Evolutionary conservation across 1,140 invertebrate genomes (phyloP).

Genomic region (Bilobella aurantiaca): DNA sequence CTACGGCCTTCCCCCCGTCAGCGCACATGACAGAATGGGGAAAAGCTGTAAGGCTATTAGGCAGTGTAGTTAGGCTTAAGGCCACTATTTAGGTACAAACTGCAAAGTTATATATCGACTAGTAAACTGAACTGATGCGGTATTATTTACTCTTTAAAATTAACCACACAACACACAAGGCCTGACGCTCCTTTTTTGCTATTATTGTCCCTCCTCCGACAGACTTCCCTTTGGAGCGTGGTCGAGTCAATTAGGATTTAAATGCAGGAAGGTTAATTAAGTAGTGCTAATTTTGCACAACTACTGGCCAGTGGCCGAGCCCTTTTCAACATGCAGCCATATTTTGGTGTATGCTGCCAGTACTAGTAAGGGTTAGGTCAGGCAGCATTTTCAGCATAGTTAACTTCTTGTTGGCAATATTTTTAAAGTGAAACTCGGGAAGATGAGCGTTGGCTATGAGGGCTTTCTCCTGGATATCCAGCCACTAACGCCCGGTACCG

Average conservation of each 20-base stretch:
- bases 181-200: background rate
- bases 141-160: conserved; percentile 5
- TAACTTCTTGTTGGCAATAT: background rate
- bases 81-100: too few relatives aligned
- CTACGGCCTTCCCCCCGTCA: too few relatives aligned
- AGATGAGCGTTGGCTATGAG: conserved; percentile 30
- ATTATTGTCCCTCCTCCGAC: background rate
- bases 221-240: background rate
- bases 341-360: too few relatives aligned
- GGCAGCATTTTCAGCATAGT: background rate
- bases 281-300: background rate
- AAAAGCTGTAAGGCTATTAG: too few relatives aligned
- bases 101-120: too few relatives aligned
- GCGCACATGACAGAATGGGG: too few relatives aligned
- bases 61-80: too few relatives aligned
- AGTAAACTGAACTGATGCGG: too few relatives aligned
- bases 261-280: background rate
- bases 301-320: background rate
- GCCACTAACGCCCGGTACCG: conserved; percentile 39
- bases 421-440: conserved; percentile 2
- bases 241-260: background rate
- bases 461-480: conserved; percentile 24
- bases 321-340: too few relatives aligned
- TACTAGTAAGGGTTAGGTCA: too few relatives aligned
- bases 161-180: background rate